phyloP scores from a whole-genome alignment of 2,797 vertebrate genomes.

The Mergus octosetaceus region DNA sequence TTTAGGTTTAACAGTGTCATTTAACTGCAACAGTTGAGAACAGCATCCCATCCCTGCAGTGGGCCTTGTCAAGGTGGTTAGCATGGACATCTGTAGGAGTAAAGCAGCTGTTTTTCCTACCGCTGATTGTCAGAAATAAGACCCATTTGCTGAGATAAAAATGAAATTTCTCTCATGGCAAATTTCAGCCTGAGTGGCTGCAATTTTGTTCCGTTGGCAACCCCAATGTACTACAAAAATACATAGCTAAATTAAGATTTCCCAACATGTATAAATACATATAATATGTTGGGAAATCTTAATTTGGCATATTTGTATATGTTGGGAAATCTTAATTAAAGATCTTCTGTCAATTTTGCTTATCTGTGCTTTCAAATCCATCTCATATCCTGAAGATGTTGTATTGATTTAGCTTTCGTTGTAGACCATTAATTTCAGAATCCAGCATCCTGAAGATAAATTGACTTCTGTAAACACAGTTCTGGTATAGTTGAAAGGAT shows the following conservation, averaged over 20 bases:
- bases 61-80: not conserved
- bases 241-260: not conserved
- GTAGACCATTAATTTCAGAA: slow-evolving; percentile 35
- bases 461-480: slow-evolving; percentile 42
- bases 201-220: not conserved
- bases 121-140: not conserved
- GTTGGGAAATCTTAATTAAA: not conserved
- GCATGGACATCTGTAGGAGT: not conserved
- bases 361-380: not conserved
- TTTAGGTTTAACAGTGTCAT: not conserved
- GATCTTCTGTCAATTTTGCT: not conserved
- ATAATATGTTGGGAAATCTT: not conserved
- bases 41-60: not conserved
- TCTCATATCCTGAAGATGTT: not conserved
- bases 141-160: not conserved
- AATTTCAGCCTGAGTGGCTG: not conserved
- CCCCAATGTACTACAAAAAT: not conserved
- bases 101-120: not conserved
- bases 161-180: not conserved
- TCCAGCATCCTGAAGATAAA: slow-evolving; percentile 48
- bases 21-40: not conserved
- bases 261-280: not conserved
- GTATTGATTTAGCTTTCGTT: slow-evolving; percentile 24
- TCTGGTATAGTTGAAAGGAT: slow-evolving; percentile 41
- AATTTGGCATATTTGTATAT: not conserved